Conservation (phyloP, 2,113 vertebrate species). For the Elaphurus davidianus region DNA sequence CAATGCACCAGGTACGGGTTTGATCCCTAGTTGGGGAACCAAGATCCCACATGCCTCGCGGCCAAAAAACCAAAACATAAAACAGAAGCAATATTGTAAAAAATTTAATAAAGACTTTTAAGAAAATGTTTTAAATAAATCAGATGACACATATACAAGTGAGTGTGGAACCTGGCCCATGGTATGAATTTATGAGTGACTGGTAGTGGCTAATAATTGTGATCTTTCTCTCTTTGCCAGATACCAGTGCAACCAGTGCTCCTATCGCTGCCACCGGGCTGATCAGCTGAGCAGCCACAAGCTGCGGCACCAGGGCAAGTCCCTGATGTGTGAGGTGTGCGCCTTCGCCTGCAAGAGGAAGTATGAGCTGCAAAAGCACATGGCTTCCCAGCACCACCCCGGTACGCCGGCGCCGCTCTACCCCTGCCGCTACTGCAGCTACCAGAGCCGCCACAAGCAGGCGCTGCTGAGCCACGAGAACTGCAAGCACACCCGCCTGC, state of each 20-base stretch:
- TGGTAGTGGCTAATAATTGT: not conserved
- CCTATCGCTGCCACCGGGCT: constrained; percentile 94
- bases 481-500: constrained; percentile 94
- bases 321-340: constrained; percentile 95
- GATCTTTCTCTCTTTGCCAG: constrained; percentile 71
- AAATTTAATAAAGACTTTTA: not conserved
- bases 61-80: not conserved
- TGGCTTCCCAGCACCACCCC: constrained; percentile 88
- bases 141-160: not conserved
- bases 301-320: constrained; percentile 94
- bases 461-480: constrained; percentile 95
- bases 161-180: not conserved
- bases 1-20: not conserved
- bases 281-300: constrained; percentile 99
- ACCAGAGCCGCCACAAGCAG: constrained; percentile 93
- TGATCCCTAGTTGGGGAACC: not conserved
- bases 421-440: constrained; percentile 94
- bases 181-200: not conserved
- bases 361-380: constrained; percentile 94
- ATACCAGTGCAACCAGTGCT: constrained; percentile 95
- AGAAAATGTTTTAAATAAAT: not conserved
- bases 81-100: not conserved
- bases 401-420: constrained; percentile 79
- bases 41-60: not conserved
- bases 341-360: constrained; percentile 97